Conservation (phyloP, 2,888 invertebrate genomes). For the Cephonodes hylas region DNA sequence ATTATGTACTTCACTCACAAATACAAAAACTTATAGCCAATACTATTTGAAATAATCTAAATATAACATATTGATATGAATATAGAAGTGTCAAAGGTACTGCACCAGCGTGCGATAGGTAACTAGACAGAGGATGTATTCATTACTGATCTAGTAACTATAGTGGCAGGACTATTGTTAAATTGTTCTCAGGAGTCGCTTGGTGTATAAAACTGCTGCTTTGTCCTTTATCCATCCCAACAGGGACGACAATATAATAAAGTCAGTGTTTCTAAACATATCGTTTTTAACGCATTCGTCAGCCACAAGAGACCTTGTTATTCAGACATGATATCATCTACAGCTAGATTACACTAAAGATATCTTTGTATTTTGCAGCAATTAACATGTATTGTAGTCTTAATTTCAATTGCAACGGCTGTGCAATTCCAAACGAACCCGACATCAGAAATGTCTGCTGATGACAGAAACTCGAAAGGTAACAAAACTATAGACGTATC, state of each 20-base stretch:
- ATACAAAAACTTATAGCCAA: background rate
- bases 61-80: background rate
- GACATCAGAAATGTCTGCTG: slow-evolving; percentile 68
- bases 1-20: background rate
- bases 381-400: slow-evolving; percentile 40
- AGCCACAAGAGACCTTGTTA: background rate
- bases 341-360: background rate
- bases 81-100: background rate
- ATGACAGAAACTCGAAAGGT: slow-evolving; percentile 53
- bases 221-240: slow-evolving; percentile 11
- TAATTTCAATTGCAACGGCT: slow-evolving; percentile 43
- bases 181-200: slow-evolving; percentile 45
- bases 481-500: slow-evolving; percentile 63
- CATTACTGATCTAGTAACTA: slow-evolving; percentile 58
- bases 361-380: slow-evolving; percentile 45
- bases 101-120: slow-evolving; percentile 17
- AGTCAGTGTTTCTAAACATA: background rate
- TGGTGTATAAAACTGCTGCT: slow-evolving; percentile 19
- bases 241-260: background rate
- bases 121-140: slow-evolving; percentile 50
- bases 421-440: slow-evolving; percentile 59
- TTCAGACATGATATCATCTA: background rate
- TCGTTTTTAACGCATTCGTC: background rate
- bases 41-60: background rate
- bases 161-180: slow-evolving; percentile 48